Percentiles rank a stretch among this genome's conserved stretches.
These are phyloP conservation scores for Spisula solida DNA, from an alignment of 2,888 invertebrate genomes.

Conservation along the genomic window DNA sequence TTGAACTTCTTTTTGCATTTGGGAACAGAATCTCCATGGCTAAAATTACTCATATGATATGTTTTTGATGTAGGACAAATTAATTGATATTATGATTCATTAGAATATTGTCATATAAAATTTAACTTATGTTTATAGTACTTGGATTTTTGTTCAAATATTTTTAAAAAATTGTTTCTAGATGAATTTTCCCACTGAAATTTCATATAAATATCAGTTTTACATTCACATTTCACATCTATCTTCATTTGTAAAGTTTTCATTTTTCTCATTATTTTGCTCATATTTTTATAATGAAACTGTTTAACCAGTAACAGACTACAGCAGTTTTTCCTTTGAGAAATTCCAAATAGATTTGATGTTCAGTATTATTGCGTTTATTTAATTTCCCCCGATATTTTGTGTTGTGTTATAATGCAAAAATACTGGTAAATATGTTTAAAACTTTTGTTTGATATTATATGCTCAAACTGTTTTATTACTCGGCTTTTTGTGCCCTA, in stretches of 20 bases:
- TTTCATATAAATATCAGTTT: neutral
- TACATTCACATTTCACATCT: neutral
- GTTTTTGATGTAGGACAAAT: neutral
- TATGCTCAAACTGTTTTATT: too few species aligned
- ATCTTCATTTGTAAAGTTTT: neutral
- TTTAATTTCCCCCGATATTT: neutral
- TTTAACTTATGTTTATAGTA: too few species aligned
- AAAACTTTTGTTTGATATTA: neutral
- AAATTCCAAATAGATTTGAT: neutral
- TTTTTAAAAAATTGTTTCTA: neutral
- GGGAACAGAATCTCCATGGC: neutral
- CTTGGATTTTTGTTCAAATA: too few species aligned
- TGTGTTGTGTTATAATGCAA: neutral
- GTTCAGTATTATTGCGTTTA: neutral
- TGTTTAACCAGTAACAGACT: neutral
- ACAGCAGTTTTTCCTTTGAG: neutral
- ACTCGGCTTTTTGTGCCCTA: neutral
- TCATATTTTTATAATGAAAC: neutral
- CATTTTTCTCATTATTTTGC: neutral
- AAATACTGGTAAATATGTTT: neutral
- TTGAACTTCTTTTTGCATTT: neutral
- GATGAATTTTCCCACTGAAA: neutral
- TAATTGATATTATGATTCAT: neutral
- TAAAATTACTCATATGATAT: neutral
- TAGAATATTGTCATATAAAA: too few species aligned